Percentiles rank a stretch among this genome's conserved stretches.
Evolutionary conservation across 2,888 invertebrate species (phyloP).

Genomic region (Clanis bilineata): DNA sequence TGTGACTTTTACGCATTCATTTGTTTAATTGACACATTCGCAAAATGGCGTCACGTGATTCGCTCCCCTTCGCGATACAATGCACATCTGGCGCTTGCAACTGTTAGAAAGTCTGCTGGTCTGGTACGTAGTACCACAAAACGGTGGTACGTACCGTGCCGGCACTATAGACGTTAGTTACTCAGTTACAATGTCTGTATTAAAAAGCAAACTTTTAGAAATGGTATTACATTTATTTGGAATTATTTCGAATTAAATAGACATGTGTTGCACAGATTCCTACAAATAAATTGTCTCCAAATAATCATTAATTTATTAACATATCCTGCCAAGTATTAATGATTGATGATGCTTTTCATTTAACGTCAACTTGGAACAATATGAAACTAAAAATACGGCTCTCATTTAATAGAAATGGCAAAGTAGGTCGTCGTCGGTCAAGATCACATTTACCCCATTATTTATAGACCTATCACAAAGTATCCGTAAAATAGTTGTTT

Average conservation of each 20-base stretch:
- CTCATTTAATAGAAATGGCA: neutral
- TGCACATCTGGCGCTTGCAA: neutral
- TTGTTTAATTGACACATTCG: neutral
- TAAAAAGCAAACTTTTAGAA: too few species aligned
- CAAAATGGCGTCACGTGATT: slow-evolving; percentile 1
- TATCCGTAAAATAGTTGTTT: neutral
- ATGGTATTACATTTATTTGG: too few species aligned
- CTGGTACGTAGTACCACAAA: too few species aligned
- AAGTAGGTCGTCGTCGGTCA: slow-evolving; percentile 1
- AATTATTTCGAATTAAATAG: neutral
- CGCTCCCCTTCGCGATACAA: neutral
- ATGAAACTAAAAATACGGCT: neutral
- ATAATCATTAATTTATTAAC: neutral
- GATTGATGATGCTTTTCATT: neutral
- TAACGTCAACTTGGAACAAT: neutral
- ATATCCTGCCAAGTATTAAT: neutral
- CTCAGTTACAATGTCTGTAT: neutral
- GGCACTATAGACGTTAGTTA: neutral
- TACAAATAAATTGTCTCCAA: too few species aligned
- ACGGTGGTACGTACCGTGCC: neutral
- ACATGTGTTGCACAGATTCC: too few species aligned
- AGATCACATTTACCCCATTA: neutral
- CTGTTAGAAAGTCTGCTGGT: slow-evolving; percentile 4
- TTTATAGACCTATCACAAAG: neutral
- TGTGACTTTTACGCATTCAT: slow-evolving; percentile 15